Conservation (phyloP, 2,888 invertebrate species). For the Drosophila phalerata region DNA sequence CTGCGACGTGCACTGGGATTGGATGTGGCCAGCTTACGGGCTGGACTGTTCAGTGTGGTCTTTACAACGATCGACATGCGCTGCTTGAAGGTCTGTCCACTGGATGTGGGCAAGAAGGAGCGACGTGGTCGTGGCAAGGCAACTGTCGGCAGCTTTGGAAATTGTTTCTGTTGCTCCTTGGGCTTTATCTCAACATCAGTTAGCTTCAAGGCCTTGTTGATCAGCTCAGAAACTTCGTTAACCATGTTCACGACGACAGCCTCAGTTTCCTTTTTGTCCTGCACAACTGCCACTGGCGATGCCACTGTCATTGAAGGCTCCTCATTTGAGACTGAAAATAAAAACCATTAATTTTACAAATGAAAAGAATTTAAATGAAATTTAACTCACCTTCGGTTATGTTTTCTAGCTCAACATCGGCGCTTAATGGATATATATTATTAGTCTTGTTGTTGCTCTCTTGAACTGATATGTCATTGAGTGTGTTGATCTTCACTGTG, state of each 20-base stretch:
- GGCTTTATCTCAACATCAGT: constrained; percentile 40
- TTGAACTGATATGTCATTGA: constrained; percentile 50
- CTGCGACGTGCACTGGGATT: constrained; percentile 51
- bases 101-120: constrained; percentile 58
- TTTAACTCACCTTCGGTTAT: constrained; percentile 61
- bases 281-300: not conserved
- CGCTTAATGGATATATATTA: constrained; percentile 62
- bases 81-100: constrained; percentile 68
- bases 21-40: constrained; percentile 63
- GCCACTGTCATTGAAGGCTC: constrained; percentile 26
- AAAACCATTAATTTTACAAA: not conserved
- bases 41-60: constrained; percentile 83
- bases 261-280: constrained; percentile 2
- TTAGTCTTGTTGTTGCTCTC: constrained; percentile 47
- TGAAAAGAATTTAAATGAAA: not conserved
- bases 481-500: constrained; percentile 65
- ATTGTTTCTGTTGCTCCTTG: constrained; percentile 1
- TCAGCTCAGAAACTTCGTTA: constrained; percentile 74
- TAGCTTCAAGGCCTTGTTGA: constrained; percentile 75
- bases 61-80: constrained; percentile 84
- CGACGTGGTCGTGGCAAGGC: constrained; percentile 52
- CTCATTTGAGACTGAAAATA: constrained; percentile 62
- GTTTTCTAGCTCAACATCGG: constrained; percentile 63
- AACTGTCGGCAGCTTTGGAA: constrained; percentile 8
- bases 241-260: constrained; percentile 44